A percentile compares a stretch with the other conserved stretches of the same genome.
Evolutionary conservation across 2,888 invertebrate species (phyloP).

Genomic region (Melanophora roralis): DNA sequence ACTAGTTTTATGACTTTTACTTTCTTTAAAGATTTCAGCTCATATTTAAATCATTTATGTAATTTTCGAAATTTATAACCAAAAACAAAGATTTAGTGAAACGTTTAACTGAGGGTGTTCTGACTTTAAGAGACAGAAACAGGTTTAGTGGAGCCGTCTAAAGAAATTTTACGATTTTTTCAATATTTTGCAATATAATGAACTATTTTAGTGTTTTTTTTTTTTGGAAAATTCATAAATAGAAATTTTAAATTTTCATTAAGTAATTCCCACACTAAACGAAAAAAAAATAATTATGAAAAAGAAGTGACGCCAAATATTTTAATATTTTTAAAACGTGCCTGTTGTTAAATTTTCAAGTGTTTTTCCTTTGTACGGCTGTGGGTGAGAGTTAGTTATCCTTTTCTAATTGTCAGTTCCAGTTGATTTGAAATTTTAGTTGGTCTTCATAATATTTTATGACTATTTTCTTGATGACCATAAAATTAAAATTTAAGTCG

Average conservation of each 20-base stretch:
- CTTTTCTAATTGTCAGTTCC: conserved; percentile 21
- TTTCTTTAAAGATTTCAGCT: conserved; percentile 35
- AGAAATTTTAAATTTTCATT: not conserved
- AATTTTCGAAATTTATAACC: conserved; percentile 40
- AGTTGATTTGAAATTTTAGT: conserved; percentile 48
- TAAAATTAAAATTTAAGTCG: conserved; percentile 46
- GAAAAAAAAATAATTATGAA: not conserved
- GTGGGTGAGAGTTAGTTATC: conserved; percentile 15
- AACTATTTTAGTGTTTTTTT: not conserved
- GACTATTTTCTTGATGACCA: conserved; percentile 61
- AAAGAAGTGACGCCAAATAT: conserved; percentile 36
- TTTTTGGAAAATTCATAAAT: not conserved
- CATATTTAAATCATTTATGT: not conserved
- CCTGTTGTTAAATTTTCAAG: conserved; percentile 40
- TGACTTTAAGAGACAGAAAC: not conserved
- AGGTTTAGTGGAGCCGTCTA: not conserved
- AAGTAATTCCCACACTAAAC: conserved; percentile 49
- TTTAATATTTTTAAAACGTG: not conserved
- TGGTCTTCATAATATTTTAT: conserved; percentile 64
- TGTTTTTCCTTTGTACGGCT: not conserved
- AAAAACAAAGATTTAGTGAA: conserved; percentile 20
- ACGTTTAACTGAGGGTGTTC: conserved; percentile 2
- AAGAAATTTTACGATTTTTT: conserved; percentile 50
- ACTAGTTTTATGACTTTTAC: conserved; percentile 56
- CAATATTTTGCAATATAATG: conserved; percentile 41